A percentile compares a stretch with the other conserved stretches of the same genome.
phyloP scores from a whole-genome alignment of 1,140 invertebrate species.

The Neocloeon triangulifer region DNA sequence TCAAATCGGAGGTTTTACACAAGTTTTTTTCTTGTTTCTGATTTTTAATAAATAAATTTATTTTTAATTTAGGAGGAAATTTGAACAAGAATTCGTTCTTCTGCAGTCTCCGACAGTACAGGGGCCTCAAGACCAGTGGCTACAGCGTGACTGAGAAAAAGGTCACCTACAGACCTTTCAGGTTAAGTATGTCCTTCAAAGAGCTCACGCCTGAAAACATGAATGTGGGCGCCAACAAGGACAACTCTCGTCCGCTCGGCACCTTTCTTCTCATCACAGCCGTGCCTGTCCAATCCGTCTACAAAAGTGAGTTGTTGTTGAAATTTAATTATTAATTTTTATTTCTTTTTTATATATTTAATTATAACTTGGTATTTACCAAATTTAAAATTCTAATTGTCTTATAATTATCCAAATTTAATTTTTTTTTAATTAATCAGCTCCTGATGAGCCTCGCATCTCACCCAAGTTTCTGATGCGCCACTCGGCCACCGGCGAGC shows the following conservation, averaged over 20 bases:
- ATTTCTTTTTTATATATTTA: too few relatives aligned
- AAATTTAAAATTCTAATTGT: not conserved
- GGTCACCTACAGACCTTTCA: constrained; percentile 44
- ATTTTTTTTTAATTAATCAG: constrained; percentile 6
- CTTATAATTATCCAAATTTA: not conserved
- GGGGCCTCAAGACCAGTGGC: constrained; percentile 24
- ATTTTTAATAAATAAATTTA: too few relatives aligned
- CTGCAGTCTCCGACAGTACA: constrained; percentile 27
- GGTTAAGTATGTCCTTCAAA: constrained; percentile 38
- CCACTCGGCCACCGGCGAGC: constrained; percentile 45
- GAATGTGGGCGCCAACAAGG: constrained; percentile 5
- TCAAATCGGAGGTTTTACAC: too few relatives aligned
- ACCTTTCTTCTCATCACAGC: constrained; percentile 48
- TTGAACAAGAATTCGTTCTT: constrained; percentile 13
- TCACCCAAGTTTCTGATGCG: constrained; percentile 41
- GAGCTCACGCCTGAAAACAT: constrained; percentile 5
- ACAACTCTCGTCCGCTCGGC: constrained; percentile 7
- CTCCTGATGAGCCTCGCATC: constrained; percentile 14
- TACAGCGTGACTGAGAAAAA: constrained; percentile 32
- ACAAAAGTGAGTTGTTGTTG: constrained; percentile 40
- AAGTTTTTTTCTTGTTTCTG: too few relatives aligned
- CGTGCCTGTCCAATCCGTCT: constrained; percentile 44
- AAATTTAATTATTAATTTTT: too few relatives aligned
- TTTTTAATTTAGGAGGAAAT: too few relatives aligned
- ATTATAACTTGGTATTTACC: too few relatives aligned